These are phyloP conservation scores for Bufotes viridis DNA, from an alignment of 2,797 vertebrate genomes.

Conservation along the genomic window DNA sequence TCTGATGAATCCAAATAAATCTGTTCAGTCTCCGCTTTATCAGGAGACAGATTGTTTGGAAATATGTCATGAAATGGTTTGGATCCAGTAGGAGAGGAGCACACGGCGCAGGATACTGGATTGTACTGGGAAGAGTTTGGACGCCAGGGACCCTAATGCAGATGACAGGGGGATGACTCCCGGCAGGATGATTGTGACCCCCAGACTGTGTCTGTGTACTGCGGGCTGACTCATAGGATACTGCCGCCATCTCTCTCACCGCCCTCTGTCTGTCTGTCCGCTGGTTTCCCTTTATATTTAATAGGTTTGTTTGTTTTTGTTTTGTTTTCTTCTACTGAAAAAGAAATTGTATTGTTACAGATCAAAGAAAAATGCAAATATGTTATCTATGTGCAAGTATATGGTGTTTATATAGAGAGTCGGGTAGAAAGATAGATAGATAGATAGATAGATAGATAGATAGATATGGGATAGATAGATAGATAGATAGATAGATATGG, in stretches of 20 bases:
- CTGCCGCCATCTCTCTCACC: background rate
- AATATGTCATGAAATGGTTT: background rate
- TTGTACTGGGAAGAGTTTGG: background rate
- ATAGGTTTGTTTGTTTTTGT: too few relatives aligned
- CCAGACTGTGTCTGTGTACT: background rate
- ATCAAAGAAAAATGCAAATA: background rate
- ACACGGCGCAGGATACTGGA: background rate
- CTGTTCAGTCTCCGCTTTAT: background rate
- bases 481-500: background rate
- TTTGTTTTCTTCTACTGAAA: too few relatives aligned
- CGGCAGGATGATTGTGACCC: background rate
- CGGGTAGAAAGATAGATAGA: too few relatives aligned
- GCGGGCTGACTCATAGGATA: background rate
- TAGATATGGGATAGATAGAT: too few relatives aligned
- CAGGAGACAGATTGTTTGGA: conserved; percentile 1
- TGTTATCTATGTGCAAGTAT: background rate
- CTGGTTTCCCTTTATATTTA: too few relatives aligned
- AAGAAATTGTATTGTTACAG: background rate
- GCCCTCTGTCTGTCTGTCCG: too few relatives aligned
- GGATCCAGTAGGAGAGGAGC: background rate
- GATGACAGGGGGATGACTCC: background rate
- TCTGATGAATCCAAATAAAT: conserved; percentile 4
- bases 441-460: background rate
- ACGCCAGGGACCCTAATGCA: background rate
- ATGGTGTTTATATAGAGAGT: background rate